These are phyloP conservation scores for Pelobates cultripes DNA, from an alignment of 2,797 vertebrate genomes.

Conservation along the genomic window DNA sequence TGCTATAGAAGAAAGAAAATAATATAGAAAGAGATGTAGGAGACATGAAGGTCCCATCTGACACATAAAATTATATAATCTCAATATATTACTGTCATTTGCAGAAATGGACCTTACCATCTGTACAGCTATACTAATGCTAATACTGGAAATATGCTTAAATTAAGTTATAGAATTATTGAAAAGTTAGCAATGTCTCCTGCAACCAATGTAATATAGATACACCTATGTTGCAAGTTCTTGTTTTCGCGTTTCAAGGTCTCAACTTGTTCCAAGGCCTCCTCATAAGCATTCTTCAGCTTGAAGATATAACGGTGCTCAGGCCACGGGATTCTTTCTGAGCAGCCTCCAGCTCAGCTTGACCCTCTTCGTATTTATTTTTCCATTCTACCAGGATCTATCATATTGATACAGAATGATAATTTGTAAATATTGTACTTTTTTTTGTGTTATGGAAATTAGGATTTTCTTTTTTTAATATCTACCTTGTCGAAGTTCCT, in stretches of 20 bases:
- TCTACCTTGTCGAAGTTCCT: constrained; percentile 71
- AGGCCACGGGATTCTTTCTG: constrained; percentile 82
- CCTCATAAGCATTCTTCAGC: constrained; percentile 83
- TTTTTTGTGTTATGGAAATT: background rate
- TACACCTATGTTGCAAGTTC: constrained; percentile 78
- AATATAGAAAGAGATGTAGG: no score
- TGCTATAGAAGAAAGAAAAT: no score
- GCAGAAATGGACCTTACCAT: no score
- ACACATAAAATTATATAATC: no score
- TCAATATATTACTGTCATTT: no score
- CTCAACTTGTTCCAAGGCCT: constrained; percentile 81
- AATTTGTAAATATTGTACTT: no score
- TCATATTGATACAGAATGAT: background rate
- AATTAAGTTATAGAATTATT: no score
- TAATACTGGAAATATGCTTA: no score
- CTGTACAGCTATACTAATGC: no score
- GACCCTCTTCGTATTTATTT: constrained; percentile 82
- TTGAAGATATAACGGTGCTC: constrained; percentile 83
- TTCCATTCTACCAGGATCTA: constrained; percentile 85
- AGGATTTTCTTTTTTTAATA: background rate
- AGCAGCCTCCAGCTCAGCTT: constrained; percentile 79
- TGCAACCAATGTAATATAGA: background rate
- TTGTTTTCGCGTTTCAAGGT: constrained; percentile 82
- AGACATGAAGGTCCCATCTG: no score
- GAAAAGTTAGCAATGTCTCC: background rate